These are phyloP conservation scores for Yponomeuta sedellus DNA, from an alignment of 2,888 invertebrate genomes.

Conservation along the genomic window DNA sequence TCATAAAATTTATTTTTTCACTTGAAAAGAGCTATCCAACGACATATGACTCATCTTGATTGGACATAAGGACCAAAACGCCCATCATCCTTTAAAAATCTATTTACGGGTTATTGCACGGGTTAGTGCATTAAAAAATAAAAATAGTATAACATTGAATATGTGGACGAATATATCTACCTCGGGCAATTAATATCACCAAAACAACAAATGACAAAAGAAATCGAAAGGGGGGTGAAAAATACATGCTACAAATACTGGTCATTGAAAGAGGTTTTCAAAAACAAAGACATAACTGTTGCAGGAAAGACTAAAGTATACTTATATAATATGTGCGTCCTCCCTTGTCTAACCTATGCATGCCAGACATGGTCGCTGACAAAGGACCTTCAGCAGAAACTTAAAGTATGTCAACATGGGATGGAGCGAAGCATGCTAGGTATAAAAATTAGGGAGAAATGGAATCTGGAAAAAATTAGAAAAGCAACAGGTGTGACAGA, in stretches of 20 bases:
- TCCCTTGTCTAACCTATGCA: neutral
- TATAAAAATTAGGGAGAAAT: no score
- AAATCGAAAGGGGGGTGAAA: neutral
- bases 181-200: neutral
- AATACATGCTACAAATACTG: neutral
- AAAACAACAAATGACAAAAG: neutral
- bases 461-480: no score
- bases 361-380: neutral
- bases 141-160: neutral
- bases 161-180: neutral
- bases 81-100: no score
- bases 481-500: no score
- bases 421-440: neutral
- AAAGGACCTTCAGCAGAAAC: neutral
- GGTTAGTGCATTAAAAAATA: no score
- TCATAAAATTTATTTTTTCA: no score
- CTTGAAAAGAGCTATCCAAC: no score
- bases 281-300: neutral
- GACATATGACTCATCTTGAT: no score
- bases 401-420: neutral
- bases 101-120: no score
- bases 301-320: neutral
- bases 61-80: no score
- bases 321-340: neutral
- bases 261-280: neutral